Evolutionary conservation across 2,888 invertebrate species (phyloP), one percentile per base, ranked within the genome.

Genomic region (Microchrysa polita): DNA sequence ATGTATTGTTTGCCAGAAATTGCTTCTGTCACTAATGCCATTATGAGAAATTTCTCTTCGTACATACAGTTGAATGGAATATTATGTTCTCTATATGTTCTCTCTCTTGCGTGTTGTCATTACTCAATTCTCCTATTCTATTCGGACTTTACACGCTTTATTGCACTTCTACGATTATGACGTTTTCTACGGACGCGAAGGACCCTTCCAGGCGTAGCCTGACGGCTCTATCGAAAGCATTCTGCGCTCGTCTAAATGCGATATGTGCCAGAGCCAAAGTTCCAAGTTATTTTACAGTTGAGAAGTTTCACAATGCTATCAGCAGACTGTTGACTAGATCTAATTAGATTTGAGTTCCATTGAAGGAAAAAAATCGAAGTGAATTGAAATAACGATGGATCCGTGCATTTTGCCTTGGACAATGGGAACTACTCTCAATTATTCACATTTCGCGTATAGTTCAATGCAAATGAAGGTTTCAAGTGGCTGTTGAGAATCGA

Each of bases 11-110:
- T 27, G 53, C 16, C 18, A 14, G 55, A 67, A 67, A 67, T 67
- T 53, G 67, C 67, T 67, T 67, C 67, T 67, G 67, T 53, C 67
- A 67, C 53, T 53, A 67, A 34, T 34, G 67, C 20, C 67, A 67
- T 27, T 67, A 67, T 67, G 67, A 53, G 67, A 53, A 53, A 67
- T 67, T 67, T 67, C 55, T 67, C 67, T 52, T 67, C 53, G 22
- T 16, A 7, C 27, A n/a, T n/a, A n/a, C n/a, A 42, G 27, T 67
- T 67, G 55, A 55, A 67, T 55, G 40, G 63, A 40, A 34, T 63
- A 63, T 63, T 63, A 18, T 63, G 42, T 16, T 42, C 42, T 34
- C n/a, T 10, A 57, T 12, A n/a, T 4, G 59, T 10, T 23, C 7
- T 59, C n/a, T 27, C 20, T 16, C 14, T 52, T 18, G 52, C 52